These are phyloP conservation scores for Chalcosyrphus nemorum DNA, from an alignment of 2,888 invertebrate genomes.

Conservation along the genomic window DNA sequence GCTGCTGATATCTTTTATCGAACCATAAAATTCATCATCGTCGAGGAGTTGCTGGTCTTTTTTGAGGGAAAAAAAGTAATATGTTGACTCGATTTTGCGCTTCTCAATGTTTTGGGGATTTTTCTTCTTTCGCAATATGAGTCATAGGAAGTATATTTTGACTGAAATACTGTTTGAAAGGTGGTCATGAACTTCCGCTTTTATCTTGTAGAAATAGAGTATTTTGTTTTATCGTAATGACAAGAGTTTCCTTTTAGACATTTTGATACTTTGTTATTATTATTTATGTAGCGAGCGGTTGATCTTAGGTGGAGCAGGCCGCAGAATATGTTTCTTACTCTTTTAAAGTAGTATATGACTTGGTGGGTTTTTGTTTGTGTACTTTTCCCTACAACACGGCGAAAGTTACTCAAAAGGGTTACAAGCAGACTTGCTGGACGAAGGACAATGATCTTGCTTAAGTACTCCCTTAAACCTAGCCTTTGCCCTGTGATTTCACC, in stretches of 20 bases:
- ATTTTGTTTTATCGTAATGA: neutral
- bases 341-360: too few species aligned
- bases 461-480: too few species aligned
- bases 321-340: too few species aligned
- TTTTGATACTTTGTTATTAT: neutral
- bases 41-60: neutral
- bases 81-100: neutral
- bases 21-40: neutral
- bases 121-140: conserved; percentile 9
- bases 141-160: neutral
- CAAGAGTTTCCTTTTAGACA: neutral
- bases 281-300: too few species aligned
- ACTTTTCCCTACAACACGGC: too few species aligned
- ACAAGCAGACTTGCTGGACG: too few species aligned
- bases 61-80: neutral
- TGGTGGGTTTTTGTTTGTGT: too few species aligned
- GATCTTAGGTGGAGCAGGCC: too few species aligned
- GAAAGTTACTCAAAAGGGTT: too few species aligned
- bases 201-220: neutral
- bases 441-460: too few species aligned
- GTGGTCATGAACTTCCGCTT: neutral
- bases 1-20: neutral
- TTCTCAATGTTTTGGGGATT: neutral
- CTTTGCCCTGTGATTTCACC: too few species aligned
- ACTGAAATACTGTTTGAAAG: neutral